These are phyloP conservation scores for Conchocele bisecta DNA, from an alignment of 2,888 invertebrate species.

Conservation along the genomic window DNA sequence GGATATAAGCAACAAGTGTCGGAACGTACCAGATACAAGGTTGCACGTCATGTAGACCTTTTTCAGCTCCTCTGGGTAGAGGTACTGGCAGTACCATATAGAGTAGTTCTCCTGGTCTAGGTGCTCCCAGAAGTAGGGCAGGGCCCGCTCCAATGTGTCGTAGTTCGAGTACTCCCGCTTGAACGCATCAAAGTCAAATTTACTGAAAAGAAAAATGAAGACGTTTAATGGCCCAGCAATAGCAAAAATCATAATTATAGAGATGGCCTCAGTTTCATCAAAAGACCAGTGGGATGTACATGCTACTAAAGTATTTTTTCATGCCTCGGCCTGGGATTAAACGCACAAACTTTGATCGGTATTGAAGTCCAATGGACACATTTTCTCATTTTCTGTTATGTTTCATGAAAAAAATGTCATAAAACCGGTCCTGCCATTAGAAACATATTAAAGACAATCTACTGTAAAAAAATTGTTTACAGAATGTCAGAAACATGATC, in stretches of 20 bases:
- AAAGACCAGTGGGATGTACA: no score
- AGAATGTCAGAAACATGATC: no score
- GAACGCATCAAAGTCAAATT: slow-evolving; percentile 98
- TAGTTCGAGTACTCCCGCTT: slow-evolving; percentile 99
- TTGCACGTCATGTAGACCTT: slow-evolving; percentile 99
- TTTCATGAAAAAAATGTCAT: no score
- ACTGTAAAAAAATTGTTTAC: no score
- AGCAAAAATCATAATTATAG: background rate
- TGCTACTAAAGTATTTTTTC: no score
- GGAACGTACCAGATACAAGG: slow-evolving; percentile 93
- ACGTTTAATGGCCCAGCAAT: background rate
- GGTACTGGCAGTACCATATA: slow-evolving; percentile 98
- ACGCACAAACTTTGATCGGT: no score
- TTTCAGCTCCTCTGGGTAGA: slow-evolving; percentile 94
- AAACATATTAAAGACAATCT: no score
- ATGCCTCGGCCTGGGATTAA: no score
- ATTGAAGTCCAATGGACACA: no score
- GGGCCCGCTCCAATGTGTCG: slow-evolving; percentile 92
- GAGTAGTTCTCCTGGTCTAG: slow-evolving; percentile 98
- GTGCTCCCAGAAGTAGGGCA: slow-evolving; percentile 99
- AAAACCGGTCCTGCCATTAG: no score
- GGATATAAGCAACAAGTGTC: no score
- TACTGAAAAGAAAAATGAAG: slow-evolving; percentile 85
- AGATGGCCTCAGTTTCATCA: background rate
- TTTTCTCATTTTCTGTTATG: no score